A percentile compares a stretch with the other conserved stretches of the same genome.
These are phyloP conservation scores for Leptinotarsa rubiginosa DNA, from an alignment of 2,888 invertebrate genomes.

Conservation along the genomic window DNA sequence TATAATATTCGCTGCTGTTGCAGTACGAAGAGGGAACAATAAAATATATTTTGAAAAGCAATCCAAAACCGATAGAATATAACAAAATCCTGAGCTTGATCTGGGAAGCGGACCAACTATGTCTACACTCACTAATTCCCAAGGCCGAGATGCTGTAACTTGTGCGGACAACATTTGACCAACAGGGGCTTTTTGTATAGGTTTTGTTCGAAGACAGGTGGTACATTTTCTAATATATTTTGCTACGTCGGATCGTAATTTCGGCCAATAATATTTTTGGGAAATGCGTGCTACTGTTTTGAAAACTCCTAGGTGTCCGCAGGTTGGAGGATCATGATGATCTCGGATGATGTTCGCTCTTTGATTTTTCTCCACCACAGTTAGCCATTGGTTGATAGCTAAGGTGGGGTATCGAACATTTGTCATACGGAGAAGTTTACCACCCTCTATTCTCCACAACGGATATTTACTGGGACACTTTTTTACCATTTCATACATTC, in stretches of 20 bases:
- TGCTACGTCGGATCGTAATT: constrained; percentile 12
- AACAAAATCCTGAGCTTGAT: constrained; percentile 24
- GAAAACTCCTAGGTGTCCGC: constrained; percentile 32
- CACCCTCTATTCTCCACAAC: not conserved
- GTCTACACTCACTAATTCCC: constrained; percentile 40
- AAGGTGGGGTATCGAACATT: not conserved
- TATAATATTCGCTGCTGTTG: constrained; percentile 13
- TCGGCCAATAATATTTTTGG: constrained; percentile 22
- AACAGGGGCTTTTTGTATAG: constrained; percentile 30
- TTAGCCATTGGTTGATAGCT: constrained; percentile 20
- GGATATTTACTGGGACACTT: constrained; percentile 12
- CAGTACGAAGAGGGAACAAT: constrained; percentile 26
- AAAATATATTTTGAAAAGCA: constrained; percentile 33
- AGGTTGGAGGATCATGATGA: constrained; percentile 31
- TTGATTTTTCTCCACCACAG: constrained; percentile 28
- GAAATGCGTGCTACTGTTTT: constrained; percentile 25
- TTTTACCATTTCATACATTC: not conserved
- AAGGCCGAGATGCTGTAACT: constrained; percentile 29
- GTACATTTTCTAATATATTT: constrained; percentile 20
- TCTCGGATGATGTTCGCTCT: constrained; percentile 19
- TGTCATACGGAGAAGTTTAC: not conserved
- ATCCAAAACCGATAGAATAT: constrained; percentile 30
- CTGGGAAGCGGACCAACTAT: constrained; percentile 36
- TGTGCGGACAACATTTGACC: constrained; percentile 27
- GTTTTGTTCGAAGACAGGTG: constrained; percentile 29